Evolutionary conservation across 2,888 invertebrate species (phyloP), one percentile per base, ranked within the genome.

Genomic region (Drosophila mayaguana): DNA sequence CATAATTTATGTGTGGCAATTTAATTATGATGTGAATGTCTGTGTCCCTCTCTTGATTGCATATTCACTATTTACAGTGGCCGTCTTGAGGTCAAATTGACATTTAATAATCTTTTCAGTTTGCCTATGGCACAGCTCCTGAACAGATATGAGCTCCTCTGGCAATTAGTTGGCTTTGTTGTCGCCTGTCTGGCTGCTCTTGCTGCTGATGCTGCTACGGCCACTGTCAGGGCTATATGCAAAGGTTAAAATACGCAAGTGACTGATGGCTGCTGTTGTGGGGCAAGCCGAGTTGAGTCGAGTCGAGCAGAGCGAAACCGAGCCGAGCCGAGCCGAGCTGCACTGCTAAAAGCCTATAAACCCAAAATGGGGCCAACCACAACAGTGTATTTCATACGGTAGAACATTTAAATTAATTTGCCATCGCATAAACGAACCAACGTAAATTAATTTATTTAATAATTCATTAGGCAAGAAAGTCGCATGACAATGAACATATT

Each of bases 381-480:
- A 73, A 16, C 56, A 60, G 65, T 38, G 63, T 75, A 70, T 77
- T 73, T 77, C 66, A 77, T 69, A 67, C 78, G 74, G 75, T 46
- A 80, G 79, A 67, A 75, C 85, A 88, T 88, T 89, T 86, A 88
- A 88, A 88, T 88, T 89, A 86, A 89, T 88, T 88, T 86, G 71
- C 81, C 78, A 50, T 66, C 65, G 68, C 77, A 83, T 79, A 76
- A 79, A 74, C 73, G 76, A 78, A 75, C 78, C 75, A 61, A 70
- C 77, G 80, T 75, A 86, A 88, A 89, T 88, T 84, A 88, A 89
- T 89, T 88, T 80, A 85, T 89, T 88, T 75, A 80, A 88, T 88
- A 87, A 89, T 89, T 88, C 88, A 89, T 88, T 83, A 81, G 79
- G 78, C 85, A 88, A 87, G 86, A 83, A 87, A 84, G 72, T 84